Evolutionary conservation across 2,888 invertebrate genomes (phyloP).

Genomic region (Ligdia adustata): DNA sequence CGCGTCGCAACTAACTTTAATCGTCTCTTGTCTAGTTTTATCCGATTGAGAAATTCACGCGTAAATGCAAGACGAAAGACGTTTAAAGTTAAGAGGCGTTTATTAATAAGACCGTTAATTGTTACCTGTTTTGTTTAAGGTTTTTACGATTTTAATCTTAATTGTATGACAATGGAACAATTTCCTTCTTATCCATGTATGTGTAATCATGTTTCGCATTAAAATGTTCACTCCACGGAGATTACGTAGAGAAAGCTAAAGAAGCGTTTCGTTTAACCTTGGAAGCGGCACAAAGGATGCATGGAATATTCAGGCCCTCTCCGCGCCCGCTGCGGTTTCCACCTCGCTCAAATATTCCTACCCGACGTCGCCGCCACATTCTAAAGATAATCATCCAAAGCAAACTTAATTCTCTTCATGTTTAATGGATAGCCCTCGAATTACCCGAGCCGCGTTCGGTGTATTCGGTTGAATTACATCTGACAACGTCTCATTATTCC

Average conservation of each 20-base stretch:
- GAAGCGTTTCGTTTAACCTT: slow-evolving; percentile 1
- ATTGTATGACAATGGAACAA: too few species aligned
- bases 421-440: slow-evolving; percentile 4
- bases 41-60: too few species aligned
- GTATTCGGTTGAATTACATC: slow-evolving; percentile 5
- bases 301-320: slow-evolving; percentile 18
- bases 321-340: slow-evolving; percentile 13
- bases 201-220: not conserved
- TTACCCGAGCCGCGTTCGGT: slow-evolving; percentile 2
- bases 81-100: too few species aligned
- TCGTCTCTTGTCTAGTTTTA: too few species aligned
- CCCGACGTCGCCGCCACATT: slow-evolving; percentile 5
- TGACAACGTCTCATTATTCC: not conserved
- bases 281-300: slow-evolving; percentile 22
- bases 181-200: too few species aligned
- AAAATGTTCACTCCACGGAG: not conserved
- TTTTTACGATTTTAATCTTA: too few species aligned
- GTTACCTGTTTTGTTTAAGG: too few species aligned
- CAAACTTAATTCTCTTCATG: slow-evolving; percentile 19
- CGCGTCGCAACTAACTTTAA: too few species aligned
- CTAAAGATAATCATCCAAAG: slow-evolving; percentile 17
- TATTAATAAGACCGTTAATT: too few species aligned
- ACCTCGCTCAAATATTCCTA: slow-evolving; percentile 31
- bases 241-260: not conserved
- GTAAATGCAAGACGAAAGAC: too few species aligned